Percentiles rank a stretch among this genome's conserved stretches.
Conservation (phyloP, 2,888 invertebrate genomes). For the Limnephilus auricula region DNA sequence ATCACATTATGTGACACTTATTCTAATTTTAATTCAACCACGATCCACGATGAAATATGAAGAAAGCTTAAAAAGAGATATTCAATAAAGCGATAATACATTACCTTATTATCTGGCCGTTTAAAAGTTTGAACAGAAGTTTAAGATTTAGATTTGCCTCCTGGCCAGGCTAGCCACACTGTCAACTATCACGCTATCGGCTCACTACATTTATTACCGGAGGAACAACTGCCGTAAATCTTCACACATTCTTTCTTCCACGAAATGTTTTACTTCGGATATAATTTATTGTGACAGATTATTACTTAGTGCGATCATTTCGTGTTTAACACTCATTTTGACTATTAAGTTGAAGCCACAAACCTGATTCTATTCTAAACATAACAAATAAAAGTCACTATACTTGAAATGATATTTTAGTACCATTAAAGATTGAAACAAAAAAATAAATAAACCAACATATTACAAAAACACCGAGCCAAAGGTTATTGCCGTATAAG, state of each 20-base stretch:
- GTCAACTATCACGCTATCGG: slow-evolving; percentile 18
- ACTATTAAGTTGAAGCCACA: neutral
- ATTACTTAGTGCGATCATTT: slow-evolving; percentile 13
- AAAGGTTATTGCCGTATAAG: neutral
- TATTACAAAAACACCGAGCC: neutral
- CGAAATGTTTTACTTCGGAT: slow-evolving; percentile 14
- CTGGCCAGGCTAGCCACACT: neutral
- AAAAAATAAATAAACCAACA: neutral
- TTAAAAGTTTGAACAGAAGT: neutral
- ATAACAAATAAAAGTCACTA: neutral
- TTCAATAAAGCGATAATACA: slow-evolving; percentile 14
- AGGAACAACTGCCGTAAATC: slow-evolving; percentile 20
- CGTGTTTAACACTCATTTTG: neutral
- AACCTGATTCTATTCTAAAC: neutral
- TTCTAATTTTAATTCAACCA: slow-evolving; percentile 11
- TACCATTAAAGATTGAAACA: neutral
- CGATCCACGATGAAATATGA: neutral
- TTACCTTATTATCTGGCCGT: neutral
- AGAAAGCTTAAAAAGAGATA: neutral
- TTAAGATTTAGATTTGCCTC: neutral
- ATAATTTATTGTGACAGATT: slow-evolving; percentile 31
- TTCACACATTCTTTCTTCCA: slow-evolving; percentile 19
- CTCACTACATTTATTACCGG: slow-evolving; percentile 9
- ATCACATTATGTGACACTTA: slow-evolving; percentile 14
- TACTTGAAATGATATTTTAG: neutral